Conservation (phyloP, 2,113 vertebrate species). For the Nerophis ophidion region DNA sequence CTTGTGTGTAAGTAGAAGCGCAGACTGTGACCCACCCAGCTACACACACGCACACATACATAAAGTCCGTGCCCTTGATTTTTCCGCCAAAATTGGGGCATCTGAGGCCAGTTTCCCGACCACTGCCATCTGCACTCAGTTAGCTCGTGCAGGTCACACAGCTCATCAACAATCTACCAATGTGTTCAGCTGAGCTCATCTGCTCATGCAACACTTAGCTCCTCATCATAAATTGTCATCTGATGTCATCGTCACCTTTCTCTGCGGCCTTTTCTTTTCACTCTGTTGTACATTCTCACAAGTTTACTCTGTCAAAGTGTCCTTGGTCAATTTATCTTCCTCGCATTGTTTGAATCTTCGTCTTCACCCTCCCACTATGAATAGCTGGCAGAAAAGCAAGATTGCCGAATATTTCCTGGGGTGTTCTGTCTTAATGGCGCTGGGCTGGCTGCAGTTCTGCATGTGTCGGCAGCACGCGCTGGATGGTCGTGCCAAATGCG, state of each 20-base stretch:
- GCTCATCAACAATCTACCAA: conserved; percentile 46
- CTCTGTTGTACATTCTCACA: neutral
- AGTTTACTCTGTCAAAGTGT: neutral
- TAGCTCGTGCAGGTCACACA: conserved; percentile 40
- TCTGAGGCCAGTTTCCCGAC: conserved; percentile 62
- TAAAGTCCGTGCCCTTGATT: conserved; percentile 47
- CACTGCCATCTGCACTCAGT: conserved; percentile 57
- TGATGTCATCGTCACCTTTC: neutral
- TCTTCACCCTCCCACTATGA: neutral
- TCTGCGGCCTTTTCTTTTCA: neutral
- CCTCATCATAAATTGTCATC: conserved; percentile 3
- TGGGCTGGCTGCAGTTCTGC: conserved; percentile 11
- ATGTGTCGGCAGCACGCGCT: conserved; percentile 23
- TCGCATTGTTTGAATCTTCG: neutral
- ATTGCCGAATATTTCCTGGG: conserved; percentile 17
- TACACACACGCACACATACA: conserved; percentile 17
- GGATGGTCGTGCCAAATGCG: conserved; percentile 23
- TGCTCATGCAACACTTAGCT: conserved; percentile 16
- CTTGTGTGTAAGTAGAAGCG: conserved; percentile 38
- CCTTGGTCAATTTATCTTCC: neutral
- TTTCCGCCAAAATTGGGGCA: conserved; percentile 42
- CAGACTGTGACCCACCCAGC: conserved; percentile 52
- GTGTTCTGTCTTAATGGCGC: neutral
- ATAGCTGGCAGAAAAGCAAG: conserved; percentile 1
- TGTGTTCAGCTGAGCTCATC: conserved; percentile 12